Evolutionary conservation across 2,888 invertebrate genomes (phyloP).

Genomic region (Cryptophagus acutangulus): DNA sequence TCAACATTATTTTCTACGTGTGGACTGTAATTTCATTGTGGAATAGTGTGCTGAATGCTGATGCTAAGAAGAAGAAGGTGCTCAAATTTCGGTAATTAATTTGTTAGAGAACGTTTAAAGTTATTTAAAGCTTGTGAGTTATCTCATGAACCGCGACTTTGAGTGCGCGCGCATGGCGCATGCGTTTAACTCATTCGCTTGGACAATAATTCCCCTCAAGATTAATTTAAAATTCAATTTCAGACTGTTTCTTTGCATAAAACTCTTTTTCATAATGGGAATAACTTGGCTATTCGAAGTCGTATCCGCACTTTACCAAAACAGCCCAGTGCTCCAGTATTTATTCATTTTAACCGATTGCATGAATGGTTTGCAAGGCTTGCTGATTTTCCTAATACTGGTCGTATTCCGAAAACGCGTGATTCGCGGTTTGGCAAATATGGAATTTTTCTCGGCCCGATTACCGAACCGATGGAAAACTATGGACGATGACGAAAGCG

Average conservation of each 20-base stretch:
- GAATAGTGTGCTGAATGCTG: constrained; percentile 37
- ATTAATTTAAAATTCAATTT: too few relatives aligned
- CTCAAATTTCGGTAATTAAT: constrained; percentile 56
- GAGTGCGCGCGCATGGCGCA: too few relatives aligned
- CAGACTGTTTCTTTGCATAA: constrained; percentile 60
- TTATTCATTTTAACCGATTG: constrained; percentile 52
- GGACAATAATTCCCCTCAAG: background rate
- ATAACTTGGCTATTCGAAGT: constrained; percentile 69
- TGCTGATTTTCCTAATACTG: constrained; percentile 57
- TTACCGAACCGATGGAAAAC: constrained; percentile 42
- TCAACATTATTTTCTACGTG: constrained; percentile 57
- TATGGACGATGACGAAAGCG: constrained; percentile 51
- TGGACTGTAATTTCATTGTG: constrained; percentile 57
- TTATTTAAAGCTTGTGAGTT: too few relatives aligned
- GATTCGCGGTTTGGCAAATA: constrained; percentile 50
- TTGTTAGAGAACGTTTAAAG: background rate
- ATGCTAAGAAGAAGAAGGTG: constrained; percentile 51
- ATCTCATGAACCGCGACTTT: too few relatives aligned
- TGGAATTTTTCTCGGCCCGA: constrained; percentile 33
- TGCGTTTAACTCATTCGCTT: background rate
- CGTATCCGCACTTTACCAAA: constrained; percentile 40
- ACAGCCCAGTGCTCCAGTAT: constrained; percentile 3
- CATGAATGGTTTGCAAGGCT: constrained; percentile 58
- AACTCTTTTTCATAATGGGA: constrained; percentile 66
- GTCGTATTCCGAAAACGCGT: constrained; percentile 56